phyloP scores from a whole-genome alignment of 2,113 vertebrate genomes.

The Cranoglanis bouderius region DNA sequence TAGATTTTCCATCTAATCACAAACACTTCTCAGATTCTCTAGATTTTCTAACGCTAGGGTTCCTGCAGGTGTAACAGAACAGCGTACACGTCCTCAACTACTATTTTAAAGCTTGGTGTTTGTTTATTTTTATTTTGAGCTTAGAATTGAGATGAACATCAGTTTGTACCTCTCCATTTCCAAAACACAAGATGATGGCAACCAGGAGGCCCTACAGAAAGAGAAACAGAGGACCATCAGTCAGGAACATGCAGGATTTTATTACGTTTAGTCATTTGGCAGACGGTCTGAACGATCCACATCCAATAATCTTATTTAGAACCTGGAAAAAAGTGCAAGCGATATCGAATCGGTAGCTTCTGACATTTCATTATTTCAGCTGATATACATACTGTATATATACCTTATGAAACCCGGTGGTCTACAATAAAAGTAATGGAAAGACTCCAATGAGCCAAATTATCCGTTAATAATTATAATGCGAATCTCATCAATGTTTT shows the following conservation, averaged over 20 bases:
- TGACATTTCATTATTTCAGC: no score
- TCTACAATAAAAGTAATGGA: not conserved
- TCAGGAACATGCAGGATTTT: not conserved
- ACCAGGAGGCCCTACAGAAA: constrained; percentile 74
- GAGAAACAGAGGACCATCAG: not conserved
- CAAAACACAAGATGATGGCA: constrained; percentile 79
- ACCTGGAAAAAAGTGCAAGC: not conserved
- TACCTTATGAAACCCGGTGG: not conserved
- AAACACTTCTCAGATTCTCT: not conserved
- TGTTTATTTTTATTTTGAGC: not conserved
- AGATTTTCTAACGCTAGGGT: not conserved
- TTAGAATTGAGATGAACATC: not conserved
- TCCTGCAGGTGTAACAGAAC: not conserved
- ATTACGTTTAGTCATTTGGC: not conserved
- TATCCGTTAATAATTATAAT: not conserved
- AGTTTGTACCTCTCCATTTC: constrained; percentile 74
- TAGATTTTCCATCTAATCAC: not conserved
- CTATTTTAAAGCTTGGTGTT: not conserved
- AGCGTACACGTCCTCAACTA: not conserved
- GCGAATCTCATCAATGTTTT: not conserved
- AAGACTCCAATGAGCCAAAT: not conserved
- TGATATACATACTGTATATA: not conserved
- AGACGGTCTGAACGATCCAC: not conserved
- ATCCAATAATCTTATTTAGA: not conserved
- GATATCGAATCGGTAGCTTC: not conserved